Conservation (phyloP, 2,113 vertebrate species). For the Puma concolor region DNA sequence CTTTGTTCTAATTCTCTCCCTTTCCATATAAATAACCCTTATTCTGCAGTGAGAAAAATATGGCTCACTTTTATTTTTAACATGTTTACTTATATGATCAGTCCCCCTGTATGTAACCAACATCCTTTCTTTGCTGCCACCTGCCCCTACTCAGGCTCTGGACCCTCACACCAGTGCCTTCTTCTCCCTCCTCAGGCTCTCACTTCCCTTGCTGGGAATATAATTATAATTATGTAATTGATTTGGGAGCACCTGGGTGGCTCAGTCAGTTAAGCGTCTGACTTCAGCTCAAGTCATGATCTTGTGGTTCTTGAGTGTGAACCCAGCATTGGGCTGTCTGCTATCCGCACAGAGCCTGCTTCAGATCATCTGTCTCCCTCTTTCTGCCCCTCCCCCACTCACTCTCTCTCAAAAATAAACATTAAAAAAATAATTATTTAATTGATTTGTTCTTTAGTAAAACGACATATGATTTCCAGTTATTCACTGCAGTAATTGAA, state of each 20-base stretch:
- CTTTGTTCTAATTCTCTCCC: not conserved
- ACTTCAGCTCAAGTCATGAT: too few species aligned
- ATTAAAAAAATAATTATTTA: not conserved
- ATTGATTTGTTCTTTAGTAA: constrained; percentile 1
- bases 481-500: constrained; percentile 44
- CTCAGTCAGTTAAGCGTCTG: too few species aligned
- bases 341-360: too few species aligned
- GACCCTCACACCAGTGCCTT: not conserved
- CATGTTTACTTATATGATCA: not conserved
- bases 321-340: too few species aligned
- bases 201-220: not conserved
- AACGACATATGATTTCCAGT: not conserved
- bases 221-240: constrained; percentile 22
- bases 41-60: constrained; percentile 15
- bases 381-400: too few species aligned
- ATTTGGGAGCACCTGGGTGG: not conserved
- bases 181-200: not conserved
- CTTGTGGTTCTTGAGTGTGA: too few species aligned
- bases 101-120: not conserved
- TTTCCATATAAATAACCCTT: constrained; percentile 42
- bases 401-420: too few species aligned
- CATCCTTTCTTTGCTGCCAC: not conserved
- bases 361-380: too few species aligned
- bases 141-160: not conserved
- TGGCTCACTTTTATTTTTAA: not conserved